A percentile compares a stretch with the other conserved stretches of the same genome.
Conservation (phyloP, 2,888 invertebrate species). For the Eilema sororculum region DNA sequence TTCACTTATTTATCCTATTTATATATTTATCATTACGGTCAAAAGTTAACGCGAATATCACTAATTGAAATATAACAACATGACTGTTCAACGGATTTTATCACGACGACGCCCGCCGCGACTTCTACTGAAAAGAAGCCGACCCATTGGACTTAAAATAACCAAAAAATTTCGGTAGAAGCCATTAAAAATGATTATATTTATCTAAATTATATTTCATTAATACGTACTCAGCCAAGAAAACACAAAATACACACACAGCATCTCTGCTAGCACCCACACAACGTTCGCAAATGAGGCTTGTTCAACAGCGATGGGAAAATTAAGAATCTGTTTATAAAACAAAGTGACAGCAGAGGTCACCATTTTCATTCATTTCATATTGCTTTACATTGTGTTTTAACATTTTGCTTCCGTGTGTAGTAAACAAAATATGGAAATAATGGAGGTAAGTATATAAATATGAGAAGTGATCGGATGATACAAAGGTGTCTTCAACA, state of each 20-base stretch:
- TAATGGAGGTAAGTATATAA: neutral
- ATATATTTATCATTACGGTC: too few relatives aligned
- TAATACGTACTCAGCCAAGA: constrained; percentile 17
- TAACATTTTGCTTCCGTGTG: neutral
- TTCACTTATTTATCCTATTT: too few relatives aligned
- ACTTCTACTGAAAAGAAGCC: too few relatives aligned
- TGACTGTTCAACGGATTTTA: too few relatives aligned
- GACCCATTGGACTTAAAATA: too few relatives aligned
- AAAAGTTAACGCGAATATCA: too few relatives aligned
- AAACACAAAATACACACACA: neutral
- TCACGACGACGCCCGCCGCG: too few relatives aligned
- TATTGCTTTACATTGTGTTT: neutral
- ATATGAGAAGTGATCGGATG: neutral
- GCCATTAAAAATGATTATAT: too few relatives aligned
- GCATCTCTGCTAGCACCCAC: neutral
- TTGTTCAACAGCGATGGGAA: neutral
- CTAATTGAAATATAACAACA: too few relatives aligned
- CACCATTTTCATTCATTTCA: neutral
- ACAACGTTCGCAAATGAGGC: neutral
- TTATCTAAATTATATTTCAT: too few relatives aligned
- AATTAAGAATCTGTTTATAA: constrained; percentile 13
- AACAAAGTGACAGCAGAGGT: constrained; percentile 8
- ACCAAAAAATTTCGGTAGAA: too few relatives aligned
- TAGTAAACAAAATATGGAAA: neutral
- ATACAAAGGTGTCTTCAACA: neutral